Evolutionary conservation across 2,113 vertebrate species (phyloP).

Genomic region (Microtus pennsylvanicus): DNA sequence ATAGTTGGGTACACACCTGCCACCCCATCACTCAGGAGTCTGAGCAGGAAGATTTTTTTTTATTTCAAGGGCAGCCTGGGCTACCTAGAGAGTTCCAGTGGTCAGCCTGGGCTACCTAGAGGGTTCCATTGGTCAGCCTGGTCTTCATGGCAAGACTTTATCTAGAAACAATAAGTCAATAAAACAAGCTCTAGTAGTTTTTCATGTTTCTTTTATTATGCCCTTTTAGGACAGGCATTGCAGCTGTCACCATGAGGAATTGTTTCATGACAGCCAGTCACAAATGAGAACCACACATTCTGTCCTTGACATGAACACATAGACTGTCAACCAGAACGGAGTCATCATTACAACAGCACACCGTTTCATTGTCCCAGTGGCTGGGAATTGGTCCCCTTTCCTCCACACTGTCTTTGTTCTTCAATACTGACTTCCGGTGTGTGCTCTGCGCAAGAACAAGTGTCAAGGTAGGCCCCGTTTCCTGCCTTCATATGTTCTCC

Average conservation of each 20-base stretch:
- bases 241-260: conserved; percentile 63
- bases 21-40: background rate
- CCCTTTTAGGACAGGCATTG: conserved; percentile 66
- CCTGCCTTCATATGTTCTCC: conserved; percentile 19
- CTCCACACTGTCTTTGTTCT: background rate
- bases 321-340: conserved; percentile 62
- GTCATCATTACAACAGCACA: background rate
- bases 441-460: background rate
- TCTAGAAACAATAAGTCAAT: background rate
- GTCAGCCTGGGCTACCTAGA: background rate
- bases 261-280: conserved; percentile 70
- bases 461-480: background rate
- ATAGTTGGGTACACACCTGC: background rate
- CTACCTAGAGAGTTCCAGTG: background rate
- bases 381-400: background rate
- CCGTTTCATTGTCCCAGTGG: background rate
- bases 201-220: conserved; percentile 46
- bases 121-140: background rate
- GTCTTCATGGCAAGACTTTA: background rate
- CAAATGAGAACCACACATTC: conserved; percentile 77
- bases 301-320: conserved; percentile 85
- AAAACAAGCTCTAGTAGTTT: background rate
- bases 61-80: background rate
- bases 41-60: background rate
- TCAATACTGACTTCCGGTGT: conserved; percentile 40